These are phyloP conservation scores for Fregata magnificens DNA, from an alignment of 2,113 vertebrate genomes.

Conservation along the genomic window DNA sequence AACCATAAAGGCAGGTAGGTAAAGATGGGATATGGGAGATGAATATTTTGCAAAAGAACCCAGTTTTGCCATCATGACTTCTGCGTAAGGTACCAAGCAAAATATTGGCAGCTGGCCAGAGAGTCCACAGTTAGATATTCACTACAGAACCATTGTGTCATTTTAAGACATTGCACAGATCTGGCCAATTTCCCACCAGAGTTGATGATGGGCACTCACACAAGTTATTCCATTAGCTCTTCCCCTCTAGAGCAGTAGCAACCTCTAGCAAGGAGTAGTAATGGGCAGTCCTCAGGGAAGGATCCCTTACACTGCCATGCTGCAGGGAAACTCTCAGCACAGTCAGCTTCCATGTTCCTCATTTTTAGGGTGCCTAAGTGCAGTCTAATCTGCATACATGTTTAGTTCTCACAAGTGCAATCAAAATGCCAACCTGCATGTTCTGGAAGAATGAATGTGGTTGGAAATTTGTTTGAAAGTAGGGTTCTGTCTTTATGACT, in stretches of 20 bases:
- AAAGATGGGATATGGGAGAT: not conserved
- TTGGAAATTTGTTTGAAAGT: not conserved
- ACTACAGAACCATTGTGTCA: not conserved
- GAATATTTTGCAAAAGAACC: not conserved
- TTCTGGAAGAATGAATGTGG: not conserved
- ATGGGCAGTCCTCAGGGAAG: not conserved
- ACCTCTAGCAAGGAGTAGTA: not conserved
- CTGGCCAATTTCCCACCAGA: not conserved
- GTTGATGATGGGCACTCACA: not conserved
- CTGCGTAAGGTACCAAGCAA: not conserved
- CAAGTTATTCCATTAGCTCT: not conserved
- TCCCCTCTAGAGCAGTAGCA: not conserved
- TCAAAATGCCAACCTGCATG: not conserved
- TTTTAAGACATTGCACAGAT: not conserved
- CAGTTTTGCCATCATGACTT: not conserved
- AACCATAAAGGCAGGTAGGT: not conserved
- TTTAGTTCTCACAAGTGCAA: not conserved
- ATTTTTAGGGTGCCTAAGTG: not conserved
- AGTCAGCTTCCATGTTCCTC: not conserved
- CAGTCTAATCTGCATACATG: not conserved
- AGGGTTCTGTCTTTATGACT: not conserved
- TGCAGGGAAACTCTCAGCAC: not conserved
- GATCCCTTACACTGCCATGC: not conserved
- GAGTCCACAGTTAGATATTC: not conserved
- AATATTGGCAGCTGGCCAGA: not conserved